Base-by-base conservation (phyloP, 2,113 vertebrate species). In the Nothoprocta perdicaria region DNA sequence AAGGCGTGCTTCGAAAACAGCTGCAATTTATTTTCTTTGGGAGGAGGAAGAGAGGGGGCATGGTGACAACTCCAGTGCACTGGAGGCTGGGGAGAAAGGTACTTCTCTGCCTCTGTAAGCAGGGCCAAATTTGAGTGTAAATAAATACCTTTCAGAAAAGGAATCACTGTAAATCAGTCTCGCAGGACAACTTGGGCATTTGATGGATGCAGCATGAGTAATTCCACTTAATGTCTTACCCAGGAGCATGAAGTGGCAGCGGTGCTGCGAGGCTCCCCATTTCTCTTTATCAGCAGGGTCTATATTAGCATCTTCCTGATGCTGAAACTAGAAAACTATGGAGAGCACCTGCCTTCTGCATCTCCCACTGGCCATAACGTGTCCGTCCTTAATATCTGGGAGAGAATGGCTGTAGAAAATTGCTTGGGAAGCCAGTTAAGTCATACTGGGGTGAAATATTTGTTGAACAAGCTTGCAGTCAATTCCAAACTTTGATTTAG, bases 1-100 rank as follows among this genome's bases (percentile, higher is more conserved):
- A 91, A 77, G 91, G 33, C 43, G 80, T 91, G 82, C 92, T 95
- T 83, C 74, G 76, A 91, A 90, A 94, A 57, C 68, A 89, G 68
- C 5, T 83, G 68, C 80, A 85, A 88, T 83, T 62, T 87, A 78
- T 89, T 94, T 94, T 91, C 14, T 83, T 92, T 3, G 29, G 31
- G 43, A 48, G 46, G 43, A 48, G 5, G 27, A 55, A 55, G 27
- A 29, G 53, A 26, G 5, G 13, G 22, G 35, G 68, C 35, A n/a
- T 26, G 50, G 27, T 67, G 48, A 18, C 45, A 58, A 92, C 91
- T 67, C 77, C 72, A 29, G 57, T 72, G 31, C 29, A 43, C 19
- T 75, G 73, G 33, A 88, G 60, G 35, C 60, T 78, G 86, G 60
- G 27, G 90, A 79, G 66, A 78, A 89, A 91, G 88, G 85, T 78